Conservation (phyloP, 2,888 invertebrate genomes). For the Philereme transversata region DNA sequence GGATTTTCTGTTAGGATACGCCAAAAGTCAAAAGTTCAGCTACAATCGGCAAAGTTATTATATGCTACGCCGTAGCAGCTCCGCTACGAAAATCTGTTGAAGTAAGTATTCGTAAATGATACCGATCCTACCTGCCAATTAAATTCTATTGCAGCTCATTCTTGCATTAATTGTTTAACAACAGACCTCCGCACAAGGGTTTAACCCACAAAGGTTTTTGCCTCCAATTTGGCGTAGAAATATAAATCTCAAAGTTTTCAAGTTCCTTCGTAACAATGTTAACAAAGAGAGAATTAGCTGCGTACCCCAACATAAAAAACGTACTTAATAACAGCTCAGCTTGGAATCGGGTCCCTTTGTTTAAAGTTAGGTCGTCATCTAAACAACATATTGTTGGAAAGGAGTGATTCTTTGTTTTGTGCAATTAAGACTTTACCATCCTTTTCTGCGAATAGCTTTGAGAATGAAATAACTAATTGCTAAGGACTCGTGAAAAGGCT, state of each 20-base stretch:
- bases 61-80: conserved; percentile 1
- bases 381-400: conserved; percentile 39
- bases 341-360: conserved; percentile 51
- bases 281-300: conserved; percentile 36
- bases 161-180: conserved; percentile 23
- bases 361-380: conserved; percentile 42
- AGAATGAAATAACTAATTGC: too few relatives aligned
- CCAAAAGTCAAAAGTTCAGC: too few relatives aligned
- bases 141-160: conserved; percentile 20
- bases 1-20: too few relatives aligned
- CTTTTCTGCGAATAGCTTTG: background rate
- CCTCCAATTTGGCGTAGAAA: conserved; percentile 31
- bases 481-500: too few relatives aligned
- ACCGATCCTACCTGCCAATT: background rate
- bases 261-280: conserved; percentile 34
- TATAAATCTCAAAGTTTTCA: conserved; percentile 36
- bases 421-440: conserved; percentile 9
- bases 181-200: conserved; percentile 12
- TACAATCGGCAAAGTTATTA: too few relatives aligned
- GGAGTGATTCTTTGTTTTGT: conserved; percentile 28
- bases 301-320: conserved; percentile 42
- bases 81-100: background rate
- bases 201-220: conserved; percentile 32
- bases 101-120: background rate
- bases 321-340: conserved; percentile 40